phyloP scores from a whole-genome alignment of 2,888 invertebrate species.

The Coecobrya sp. region DNA sequence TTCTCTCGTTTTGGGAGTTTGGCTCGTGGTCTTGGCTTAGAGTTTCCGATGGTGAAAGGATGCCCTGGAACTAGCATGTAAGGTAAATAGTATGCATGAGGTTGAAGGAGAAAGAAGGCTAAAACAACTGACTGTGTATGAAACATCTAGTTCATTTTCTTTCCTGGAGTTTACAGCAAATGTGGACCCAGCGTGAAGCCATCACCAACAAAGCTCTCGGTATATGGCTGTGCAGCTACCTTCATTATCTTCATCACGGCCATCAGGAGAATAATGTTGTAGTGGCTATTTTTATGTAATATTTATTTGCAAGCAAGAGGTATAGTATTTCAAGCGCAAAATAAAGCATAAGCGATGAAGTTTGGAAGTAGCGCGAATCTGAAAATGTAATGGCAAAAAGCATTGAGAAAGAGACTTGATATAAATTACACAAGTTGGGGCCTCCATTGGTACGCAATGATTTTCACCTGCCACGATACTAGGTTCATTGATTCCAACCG shows the following conservation, averaged over 20 bases:
- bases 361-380: no score
- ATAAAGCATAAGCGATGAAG: no score
- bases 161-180: slow-evolving; percentile 62
- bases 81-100: background rate
- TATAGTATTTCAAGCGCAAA: background rate
- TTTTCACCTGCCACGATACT: no score
- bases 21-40: slow-evolving; percentile 17
- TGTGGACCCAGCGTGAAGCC: slow-evolving; percentile 66
- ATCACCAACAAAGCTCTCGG: slow-evolving; percentile 11
- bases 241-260: slow-evolving; percentile 51
- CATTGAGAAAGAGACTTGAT: no score
- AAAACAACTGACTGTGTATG: background rate
- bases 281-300: background rate
- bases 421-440: no score
- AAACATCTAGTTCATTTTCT: slow-evolving; percentile 59
- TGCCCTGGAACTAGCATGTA: background rate
- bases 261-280: slow-evolving; percentile 71
- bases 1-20: background rate
- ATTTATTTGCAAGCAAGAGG: background rate
- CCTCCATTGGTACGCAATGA: no score
- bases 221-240: slow-evolving; percentile 1
- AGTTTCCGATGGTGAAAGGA: slow-evolving; percentile 7
- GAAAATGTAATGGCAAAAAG: no score
- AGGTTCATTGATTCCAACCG: no score
- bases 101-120: slow-evolving; percentile 29